Conservation (phyloP, 2,888 invertebrate genomes). For the Agriopis marginaria region DNA sequence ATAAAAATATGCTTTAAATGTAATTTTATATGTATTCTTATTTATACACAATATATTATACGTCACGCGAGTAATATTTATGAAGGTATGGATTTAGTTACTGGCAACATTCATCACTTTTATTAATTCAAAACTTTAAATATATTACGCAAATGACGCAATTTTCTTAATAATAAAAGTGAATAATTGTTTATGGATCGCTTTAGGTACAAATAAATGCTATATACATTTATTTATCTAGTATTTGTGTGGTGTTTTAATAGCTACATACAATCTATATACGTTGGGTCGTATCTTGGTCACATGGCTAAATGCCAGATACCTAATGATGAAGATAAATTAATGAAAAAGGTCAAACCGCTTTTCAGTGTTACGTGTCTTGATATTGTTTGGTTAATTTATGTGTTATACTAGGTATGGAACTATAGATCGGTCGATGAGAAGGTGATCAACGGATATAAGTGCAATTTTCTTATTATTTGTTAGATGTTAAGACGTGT, state of each 20-base stretch:
- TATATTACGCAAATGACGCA: background rate
- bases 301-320: constrained; percentile 17
- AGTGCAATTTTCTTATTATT: constrained; percentile 1
- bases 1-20: constrained; percentile 28
- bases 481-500: constrained; percentile 17
- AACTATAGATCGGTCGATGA: constrained; percentile 1
- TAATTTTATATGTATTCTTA: constrained; percentile 18
- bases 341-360: constrained; percentile 26
- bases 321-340: constrained; percentile 19
- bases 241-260: constrained; percentile 1
- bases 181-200: background rate
- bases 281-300: background rate
- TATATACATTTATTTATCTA: background rate
- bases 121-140: background rate
- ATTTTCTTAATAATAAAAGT: background rate
- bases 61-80: constrained; percentile 1
- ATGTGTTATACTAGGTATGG: background rate
- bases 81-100: constrained; percentile 22
- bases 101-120: constrained; percentile 25
- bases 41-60: constrained; percentile 22
- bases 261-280: background rate
- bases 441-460: background rate
- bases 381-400: constrained; percentile 7
- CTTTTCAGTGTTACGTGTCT: constrained; percentile 15
- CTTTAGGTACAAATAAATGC: constrained; percentile 1